Evolutionary conservation across 2,888 invertebrate species (phyloP).

Genomic region (Saturnia japonica): DNA sequence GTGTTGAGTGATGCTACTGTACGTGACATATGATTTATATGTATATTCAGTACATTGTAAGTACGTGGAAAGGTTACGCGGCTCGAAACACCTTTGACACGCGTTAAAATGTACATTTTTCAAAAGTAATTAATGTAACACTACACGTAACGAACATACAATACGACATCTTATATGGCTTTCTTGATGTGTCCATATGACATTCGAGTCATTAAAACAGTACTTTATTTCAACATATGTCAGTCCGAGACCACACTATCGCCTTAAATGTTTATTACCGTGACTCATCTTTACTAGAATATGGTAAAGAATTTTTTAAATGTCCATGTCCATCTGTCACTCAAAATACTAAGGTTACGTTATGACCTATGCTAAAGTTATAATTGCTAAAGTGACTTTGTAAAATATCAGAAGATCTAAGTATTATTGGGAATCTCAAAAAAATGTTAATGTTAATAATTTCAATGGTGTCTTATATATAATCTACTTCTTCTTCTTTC

Average conservation of each 20-base stretch:
- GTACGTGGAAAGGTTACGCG: constrained; percentile 53
- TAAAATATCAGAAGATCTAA: constrained; percentile 6
- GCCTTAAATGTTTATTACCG: constrained; percentile 36
- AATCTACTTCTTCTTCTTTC: no score
- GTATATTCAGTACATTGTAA: constrained; percentile 22
- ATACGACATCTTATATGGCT: constrained; percentile 33
- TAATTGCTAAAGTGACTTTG: constrained; percentile 20
- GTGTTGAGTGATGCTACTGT: constrained; percentile 27
- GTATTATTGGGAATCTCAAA: background rate
- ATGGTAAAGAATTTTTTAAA: constrained; percentile 21
- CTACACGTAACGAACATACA: constrained; percentile 45
- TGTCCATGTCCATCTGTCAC: constrained; percentile 18
- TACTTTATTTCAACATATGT: constrained; percentile 40
- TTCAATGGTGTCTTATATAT: no score
- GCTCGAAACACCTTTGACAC: constrained; percentile 58
- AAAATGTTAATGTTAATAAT: background rate
- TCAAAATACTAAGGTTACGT: constrained; percentile 20
- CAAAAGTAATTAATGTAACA: constrained; percentile 60
- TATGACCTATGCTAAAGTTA: constrained; percentile 17
- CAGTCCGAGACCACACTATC: constrained; percentile 18
- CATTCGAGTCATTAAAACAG: constrained; percentile 65
- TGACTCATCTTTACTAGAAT: constrained; percentile 52
- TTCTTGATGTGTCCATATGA: constrained; percentile 41
- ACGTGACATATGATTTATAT: constrained; percentile 16
- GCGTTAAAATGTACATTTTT: constrained; percentile 48